Conservation (phyloP, 2,888 invertebrate genomes). For the Caenorhabditis sp. region DNA sequence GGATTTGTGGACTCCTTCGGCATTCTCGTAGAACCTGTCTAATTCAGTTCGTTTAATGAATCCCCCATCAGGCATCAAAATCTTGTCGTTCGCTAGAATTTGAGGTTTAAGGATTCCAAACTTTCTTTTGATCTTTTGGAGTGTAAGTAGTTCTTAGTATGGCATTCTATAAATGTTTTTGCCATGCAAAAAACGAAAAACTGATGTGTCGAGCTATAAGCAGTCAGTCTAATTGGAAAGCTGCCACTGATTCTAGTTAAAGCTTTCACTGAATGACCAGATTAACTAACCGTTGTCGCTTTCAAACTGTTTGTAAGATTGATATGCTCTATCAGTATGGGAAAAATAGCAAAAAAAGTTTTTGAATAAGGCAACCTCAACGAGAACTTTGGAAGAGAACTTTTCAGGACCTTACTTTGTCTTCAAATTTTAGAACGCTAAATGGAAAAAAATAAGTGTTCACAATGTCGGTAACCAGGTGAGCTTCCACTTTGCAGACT, state of each 20-base stretch:
- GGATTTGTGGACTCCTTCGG: constrained; percentile 71
- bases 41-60: constrained; percentile 76
- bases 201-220: constrained; percentile 5
- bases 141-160: background rate
- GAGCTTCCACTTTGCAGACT: constrained; percentile 79
- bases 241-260: too few species aligned
- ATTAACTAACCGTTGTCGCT: constrained; percentile 58
- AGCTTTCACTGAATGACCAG: too few species aligned
- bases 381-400: background rate
- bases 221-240: too few species aligned
- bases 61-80: constrained; percentile 81
- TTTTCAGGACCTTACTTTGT: constrained; percentile 63
- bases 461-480: constrained; percentile 78
- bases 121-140: background rate
- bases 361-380: constrained; percentile 76
- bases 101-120: background rate
- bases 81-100: constrained; percentile 75
- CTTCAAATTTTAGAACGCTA: constrained; percentile 68
- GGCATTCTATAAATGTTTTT: too few species aligned
- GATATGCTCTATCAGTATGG: constrained; percentile 79
- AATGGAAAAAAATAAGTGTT: constrained; percentile 79
- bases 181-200: background rate
- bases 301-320: constrained; percentile 76
- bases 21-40: constrained; percentile 77
- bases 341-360: constrained; percentile 80